Base-by-base conservation (phyloP, 1,140 invertebrate genomes). In the Mercenaria mercenaria region DNA sequence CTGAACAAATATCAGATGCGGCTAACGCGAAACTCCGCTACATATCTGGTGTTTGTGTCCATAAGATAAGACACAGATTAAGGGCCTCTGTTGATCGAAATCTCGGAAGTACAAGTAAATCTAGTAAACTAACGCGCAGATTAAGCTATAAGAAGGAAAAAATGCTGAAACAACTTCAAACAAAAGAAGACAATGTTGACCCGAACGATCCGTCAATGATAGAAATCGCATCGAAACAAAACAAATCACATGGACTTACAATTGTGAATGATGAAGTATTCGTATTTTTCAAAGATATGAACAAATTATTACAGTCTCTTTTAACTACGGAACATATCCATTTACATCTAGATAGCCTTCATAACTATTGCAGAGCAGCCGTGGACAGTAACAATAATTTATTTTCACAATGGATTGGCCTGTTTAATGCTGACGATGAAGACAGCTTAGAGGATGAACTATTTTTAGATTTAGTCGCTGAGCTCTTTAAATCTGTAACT, bases 401-500 rank as follows among this genome's bases (percentile, higher is more conserved):
- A 20, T 18, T 41, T 0, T 15, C 52, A 13, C 34, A 81, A 32
- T 90, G 83, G 82, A 72, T 90, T 29, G 43, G 18, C 26, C 74
- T 90, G 56, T 90, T 90, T 81, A 37, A 11, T 72, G 29, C 39
- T 32, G 29, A 20, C 23, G 37, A 81, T 18, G 77, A 86, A 72
- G 76, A 81, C 47, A 79, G 50, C 11, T 79, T 74, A 50, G 67
- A 82, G 69, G 41, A 91, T 79, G 85, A 91, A 77, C 39, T 90
- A 34, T 74, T 87, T 43, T 26, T 90, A 20, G 50, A 32, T 8
- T 39, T 90, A 8, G 43, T 81, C 26, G 59, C 79, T n/a, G 83
- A 87, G 10, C 61, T 90, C 13, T 87, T 72, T 64, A 8, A 52
- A 11, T 76, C 77, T 37, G 47, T 87, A 2, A 91, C 64, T 15